A percentile compares a stretch with the other conserved stretches of the same genome.
Conservation (phyloP, 2,113 vertebrate genomes). For the Semicossyphus pulcher region DNA sequence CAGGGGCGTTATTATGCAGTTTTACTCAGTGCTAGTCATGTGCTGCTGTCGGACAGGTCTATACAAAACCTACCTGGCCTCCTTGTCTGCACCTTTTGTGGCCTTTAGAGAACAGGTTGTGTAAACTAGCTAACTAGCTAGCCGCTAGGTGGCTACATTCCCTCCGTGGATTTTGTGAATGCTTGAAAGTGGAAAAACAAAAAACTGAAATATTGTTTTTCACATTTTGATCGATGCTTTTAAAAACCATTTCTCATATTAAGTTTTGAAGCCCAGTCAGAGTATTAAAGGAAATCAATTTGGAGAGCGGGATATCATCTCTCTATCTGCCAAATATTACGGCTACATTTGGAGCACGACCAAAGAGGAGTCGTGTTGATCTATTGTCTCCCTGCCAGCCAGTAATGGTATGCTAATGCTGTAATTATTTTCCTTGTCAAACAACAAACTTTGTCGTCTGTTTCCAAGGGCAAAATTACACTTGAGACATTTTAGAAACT, state of each 20-base stretch:
- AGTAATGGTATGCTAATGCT: constrained; percentile 60
- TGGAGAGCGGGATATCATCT: constrained; percentile 11
- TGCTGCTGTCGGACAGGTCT: constrained; percentile 22
- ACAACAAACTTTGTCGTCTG: constrained; percentile 39
- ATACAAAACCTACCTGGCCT: constrained; percentile 18
- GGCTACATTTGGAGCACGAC: constrained; percentile 40
- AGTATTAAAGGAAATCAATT: constrained; percentile 32
- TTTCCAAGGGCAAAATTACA: constrained; percentile 45
- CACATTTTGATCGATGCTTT: constrained; percentile 30
- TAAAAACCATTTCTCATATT: not conserved
- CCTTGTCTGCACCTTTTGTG: not conserved
- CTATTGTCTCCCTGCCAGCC: constrained; percentile 47
- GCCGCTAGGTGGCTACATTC: too few relatives aligned
- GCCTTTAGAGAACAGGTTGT: not conserved
- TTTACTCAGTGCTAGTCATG: constrained; percentile 22
- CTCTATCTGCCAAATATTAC: constrained; percentile 28
- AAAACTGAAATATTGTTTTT: not conserved
- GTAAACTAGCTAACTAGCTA: too few relatives aligned
- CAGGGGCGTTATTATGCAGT: constrained; percentile 17
- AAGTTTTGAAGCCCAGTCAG: constrained; percentile 10
- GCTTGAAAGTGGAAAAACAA: not conserved
- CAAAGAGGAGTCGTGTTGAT: constrained; percentile 47
- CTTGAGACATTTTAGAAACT: constrained; percentile 23
- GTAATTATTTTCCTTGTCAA: constrained; percentile 59
- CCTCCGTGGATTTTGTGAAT: not conserved